phyloP scores from a whole-genome alignment of 1,140 invertebrate genomes.

The Vanessa atalanta region DNA sequence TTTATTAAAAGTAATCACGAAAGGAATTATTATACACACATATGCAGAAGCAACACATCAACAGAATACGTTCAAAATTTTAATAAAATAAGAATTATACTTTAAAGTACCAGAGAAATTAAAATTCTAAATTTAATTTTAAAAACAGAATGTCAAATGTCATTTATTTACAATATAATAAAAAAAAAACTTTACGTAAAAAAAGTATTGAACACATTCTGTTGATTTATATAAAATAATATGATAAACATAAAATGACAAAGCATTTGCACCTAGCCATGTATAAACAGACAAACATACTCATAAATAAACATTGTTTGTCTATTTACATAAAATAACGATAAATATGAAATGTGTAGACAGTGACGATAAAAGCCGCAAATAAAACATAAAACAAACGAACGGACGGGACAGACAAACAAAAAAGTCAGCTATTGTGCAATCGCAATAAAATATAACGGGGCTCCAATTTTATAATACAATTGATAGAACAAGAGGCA shows the following conservation, averaged over 20 bases:
- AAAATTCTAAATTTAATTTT: not conserved
- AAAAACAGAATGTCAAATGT: too few species aligned
- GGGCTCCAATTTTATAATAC: not conserved
- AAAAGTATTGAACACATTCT: not conserved
- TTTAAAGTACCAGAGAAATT: not conserved
- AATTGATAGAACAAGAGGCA: not conserved
- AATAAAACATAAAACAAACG: conserved; percentile 1
- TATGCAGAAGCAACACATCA: not conserved
- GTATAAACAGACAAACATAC: not conserved
- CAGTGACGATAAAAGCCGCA: not conserved
- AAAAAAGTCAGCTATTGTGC: conserved; percentile 4
- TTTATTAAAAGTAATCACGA: not conserved
- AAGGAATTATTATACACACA: not conserved
- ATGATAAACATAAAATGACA: conserved; percentile 1
- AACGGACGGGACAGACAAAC: not conserved
- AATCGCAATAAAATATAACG: not conserved
- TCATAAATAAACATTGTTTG: not conserved
- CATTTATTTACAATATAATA: too few species aligned
- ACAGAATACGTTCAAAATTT: not conserved
- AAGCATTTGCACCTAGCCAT: not conserved
- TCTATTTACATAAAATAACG: not conserved
- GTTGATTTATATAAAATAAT: not conserved
- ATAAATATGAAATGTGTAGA: not conserved
- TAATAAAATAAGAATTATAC: not conserved
- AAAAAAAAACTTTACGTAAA: too few species aligned